Conservation (phyloP, 2,113 vertebrate species). For the Baryphthengus martii region DNA sequence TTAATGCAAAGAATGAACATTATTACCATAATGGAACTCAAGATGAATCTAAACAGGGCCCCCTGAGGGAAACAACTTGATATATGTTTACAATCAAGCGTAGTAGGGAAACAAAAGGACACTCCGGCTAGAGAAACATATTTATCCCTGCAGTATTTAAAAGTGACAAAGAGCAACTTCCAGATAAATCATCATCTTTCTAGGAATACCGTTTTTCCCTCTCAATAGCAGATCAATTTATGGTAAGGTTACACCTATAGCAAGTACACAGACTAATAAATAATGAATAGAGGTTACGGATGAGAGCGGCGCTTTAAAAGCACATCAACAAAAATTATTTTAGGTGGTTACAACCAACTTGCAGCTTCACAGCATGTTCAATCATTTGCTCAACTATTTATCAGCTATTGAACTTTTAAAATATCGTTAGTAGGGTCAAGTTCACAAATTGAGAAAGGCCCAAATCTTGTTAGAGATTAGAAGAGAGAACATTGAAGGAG, state of each 20-base stretch:
- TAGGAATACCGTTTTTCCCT: neutral
- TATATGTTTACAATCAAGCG: neutral
- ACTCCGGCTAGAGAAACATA: neutral
- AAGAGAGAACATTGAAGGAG: neutral
- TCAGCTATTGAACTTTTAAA: neutral
- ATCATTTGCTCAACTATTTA: neutral
- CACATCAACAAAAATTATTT: neutral
- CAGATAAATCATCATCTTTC: neutral
- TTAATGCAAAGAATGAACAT: constrained; percentile 18
- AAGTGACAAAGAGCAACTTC: neutral
- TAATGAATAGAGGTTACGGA: neutral
- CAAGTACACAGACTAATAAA: neutral
- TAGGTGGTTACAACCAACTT: neutral
- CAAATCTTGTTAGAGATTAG: neutral
- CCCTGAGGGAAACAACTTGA: neutral
- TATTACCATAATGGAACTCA: neutral
- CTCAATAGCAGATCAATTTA: neutral
- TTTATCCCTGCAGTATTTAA: neutral
- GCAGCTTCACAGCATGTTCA: neutral
- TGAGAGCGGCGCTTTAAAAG: neutral
- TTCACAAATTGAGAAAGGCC: neutral
- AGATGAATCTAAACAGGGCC: neutral
- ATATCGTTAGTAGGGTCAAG: neutral
- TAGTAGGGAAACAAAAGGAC: neutral
- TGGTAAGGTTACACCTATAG: neutral